Evolutionary conservation across 2,797 vertebrate species (phyloP), one percentile per base, ranked within the genome.

Genomic region (Macropodus opercularis): DNA sequence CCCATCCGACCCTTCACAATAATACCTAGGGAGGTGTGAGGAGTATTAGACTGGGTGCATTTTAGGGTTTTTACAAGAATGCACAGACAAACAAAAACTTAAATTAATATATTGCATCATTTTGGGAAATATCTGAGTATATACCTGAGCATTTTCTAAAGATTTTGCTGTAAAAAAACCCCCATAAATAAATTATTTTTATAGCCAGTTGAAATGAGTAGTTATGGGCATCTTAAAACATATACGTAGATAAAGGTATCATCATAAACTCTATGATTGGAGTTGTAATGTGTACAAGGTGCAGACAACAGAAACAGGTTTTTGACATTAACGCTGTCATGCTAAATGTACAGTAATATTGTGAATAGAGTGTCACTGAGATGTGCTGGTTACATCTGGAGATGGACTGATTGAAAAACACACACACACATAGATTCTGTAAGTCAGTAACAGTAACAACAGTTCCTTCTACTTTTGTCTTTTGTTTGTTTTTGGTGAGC

Each of bases 1-100:
- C 97, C 97, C 1, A 89, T 98, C 66, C 80, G 95, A 19, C 95
- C 97, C 0, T 99, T 99, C 90, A 94, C 91, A n/a, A 85, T 97
- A 87, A 97, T 99, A 75, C 93, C 96, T 59, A 90, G 97, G 53
- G 94, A 96, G 85, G 95, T 99, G 26, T 99, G 91, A 92, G 32
- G 34, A 40, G 31, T 17, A 12, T 1, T 6, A 27, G 8, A 5
- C n/a, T 10, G 22, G 32, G 1, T 41, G 50, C n/a, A 38, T 23
- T n/a, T 57, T 46, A 8, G 40, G 18, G n/a, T 58, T 36, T 48
- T 36, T n/a, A 27, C n/a, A 13, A 3, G 35, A 13, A 18, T 29
- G 18, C 22, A 44, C 11, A 56, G 18, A 43, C 15, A 51, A 32
- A 43, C 27, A 17, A 1, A 32, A 13, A 9, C 42, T 64, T 29